Percentiles rank a stretch among this genome's conserved stretches.
Evolutionary conservation across 2,888 invertebrate species (phyloP).

Genomic region (Caenorhabditis auriculariae): DNA sequence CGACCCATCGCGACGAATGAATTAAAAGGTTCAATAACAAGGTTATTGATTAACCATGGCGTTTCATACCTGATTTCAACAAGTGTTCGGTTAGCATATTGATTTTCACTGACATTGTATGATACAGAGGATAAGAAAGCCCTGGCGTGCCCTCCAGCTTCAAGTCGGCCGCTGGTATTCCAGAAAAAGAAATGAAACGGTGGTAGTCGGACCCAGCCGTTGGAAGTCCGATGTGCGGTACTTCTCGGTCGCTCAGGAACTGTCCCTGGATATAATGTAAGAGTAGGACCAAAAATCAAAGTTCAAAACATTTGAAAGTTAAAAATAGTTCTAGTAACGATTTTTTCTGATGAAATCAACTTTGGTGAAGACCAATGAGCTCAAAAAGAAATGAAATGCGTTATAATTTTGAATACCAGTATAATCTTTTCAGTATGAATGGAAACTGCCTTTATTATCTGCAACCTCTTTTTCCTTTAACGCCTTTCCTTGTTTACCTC

Average conservation of each 20-base stretch:
- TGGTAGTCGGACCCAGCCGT: slow-evolving; percentile 38
- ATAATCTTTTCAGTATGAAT: no score
- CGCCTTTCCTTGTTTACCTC: no score
- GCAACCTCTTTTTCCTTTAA: no score
- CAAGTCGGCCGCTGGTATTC: slow-evolving; percentile 35
- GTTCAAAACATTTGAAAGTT: no score
- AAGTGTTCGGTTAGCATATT: background rate
- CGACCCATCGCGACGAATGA: slow-evolving; percentile 23
- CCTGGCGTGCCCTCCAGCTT: slow-evolving; percentile 30
- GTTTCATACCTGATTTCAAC: slow-evolving; percentile 18
- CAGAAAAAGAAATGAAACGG: slow-evolving; percentile 33
- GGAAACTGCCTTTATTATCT: no score
- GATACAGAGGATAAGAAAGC: slow-evolving; percentile 37
- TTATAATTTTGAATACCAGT: no score
- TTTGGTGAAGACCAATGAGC: no score
- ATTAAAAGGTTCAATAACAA: slow-evolving; percentile 18
- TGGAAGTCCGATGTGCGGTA: slow-evolving; percentile 37
- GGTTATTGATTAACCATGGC: slow-evolving; percentile 31
- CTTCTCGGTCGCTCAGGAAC: slow-evolving; percentile 22
- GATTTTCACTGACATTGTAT: slow-evolving; percentile 26
- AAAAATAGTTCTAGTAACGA: no score
- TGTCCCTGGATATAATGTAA: slow-evolving; percentile 13
- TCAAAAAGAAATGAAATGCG: no score
- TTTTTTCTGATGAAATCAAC: no score
- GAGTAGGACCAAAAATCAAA: no score